Evolutionary conservation across 2,888 invertebrate species (phyloP).

Genomic region (Amphipyra tragopoginis): DNA sequence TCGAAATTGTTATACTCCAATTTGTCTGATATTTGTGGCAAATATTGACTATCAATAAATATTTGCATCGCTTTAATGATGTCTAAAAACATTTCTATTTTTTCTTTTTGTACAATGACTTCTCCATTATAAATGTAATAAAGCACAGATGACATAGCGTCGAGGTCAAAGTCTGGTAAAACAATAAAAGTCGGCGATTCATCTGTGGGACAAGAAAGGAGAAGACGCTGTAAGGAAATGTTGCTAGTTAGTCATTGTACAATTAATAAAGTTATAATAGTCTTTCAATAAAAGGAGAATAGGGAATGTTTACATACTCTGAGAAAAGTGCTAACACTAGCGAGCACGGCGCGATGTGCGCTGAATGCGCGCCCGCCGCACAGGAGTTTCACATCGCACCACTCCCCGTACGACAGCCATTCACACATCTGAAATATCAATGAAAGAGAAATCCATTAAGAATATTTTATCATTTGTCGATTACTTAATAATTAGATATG

Average conservation of each 20-base stretch:
- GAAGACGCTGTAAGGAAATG: conserved; percentile 70
- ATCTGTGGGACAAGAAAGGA: conserved; percentile 76
- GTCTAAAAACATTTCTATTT: conserved; percentile 90
- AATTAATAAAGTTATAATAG: conserved; percentile 9
- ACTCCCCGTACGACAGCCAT: conserved; percentile 80
- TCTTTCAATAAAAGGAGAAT: conserved; percentile 1
- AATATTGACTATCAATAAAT: conserved; percentile 76
- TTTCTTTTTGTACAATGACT: conserved; percentile 89
- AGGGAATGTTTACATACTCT: conserved; percentile 82
- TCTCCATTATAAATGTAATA: conserved; percentile 93
- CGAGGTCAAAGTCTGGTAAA: conserved; percentile 91
- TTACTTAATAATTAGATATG: background rate
- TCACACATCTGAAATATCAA: conserved; percentile 79
- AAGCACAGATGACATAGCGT: conserved; percentile 91
- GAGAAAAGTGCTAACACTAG: conserved; percentile 92
- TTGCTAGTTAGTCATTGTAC: conserved; percentile 27
- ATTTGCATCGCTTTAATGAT: conserved; percentile 87
- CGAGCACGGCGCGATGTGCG: conserved; percentile 92
- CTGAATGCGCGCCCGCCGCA: conserved; percentile 91
- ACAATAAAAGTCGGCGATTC: conserved; percentile 91
- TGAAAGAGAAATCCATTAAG: conserved; percentile 42
- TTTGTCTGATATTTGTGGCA: conserved; percentile 60
- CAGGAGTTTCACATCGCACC: conserved; percentile 91
- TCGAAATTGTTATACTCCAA: conserved; percentile 47
- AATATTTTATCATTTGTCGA: background rate